These are phyloP conservation scores for Phaonia tiefii DNA, from an alignment of 2,888 invertebrate species.

Conservation along the genomic window DNA sequence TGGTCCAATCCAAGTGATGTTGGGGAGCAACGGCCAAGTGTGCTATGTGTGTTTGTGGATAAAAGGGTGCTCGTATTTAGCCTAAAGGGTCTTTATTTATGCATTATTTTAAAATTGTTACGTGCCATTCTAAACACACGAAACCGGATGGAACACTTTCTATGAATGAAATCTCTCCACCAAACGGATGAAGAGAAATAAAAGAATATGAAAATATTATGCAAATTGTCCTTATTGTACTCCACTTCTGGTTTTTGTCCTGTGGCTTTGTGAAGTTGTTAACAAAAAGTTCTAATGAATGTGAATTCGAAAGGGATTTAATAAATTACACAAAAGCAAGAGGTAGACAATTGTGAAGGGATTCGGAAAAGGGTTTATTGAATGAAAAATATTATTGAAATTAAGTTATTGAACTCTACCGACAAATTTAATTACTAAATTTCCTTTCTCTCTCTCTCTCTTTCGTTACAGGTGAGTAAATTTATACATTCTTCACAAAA, in stretches of 20 bases:
- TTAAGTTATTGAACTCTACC: conserved; percentile 49
- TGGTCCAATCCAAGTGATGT: not conserved
- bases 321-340: conserved; percentile 49
- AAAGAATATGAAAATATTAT: conserved; percentile 61
- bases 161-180: conserved; percentile 4
- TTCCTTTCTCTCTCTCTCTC: not conserved
- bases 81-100: conserved; percentile 62
- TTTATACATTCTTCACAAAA: not conserved
- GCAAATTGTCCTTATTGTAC: conserved; percentile 45
- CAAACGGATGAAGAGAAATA: not conserved
- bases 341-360: conserved; percentile 27
- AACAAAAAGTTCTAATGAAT: conserved; percentile 54
- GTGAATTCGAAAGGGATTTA: conserved; percentile 47
- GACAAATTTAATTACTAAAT: conserved; percentile 43
- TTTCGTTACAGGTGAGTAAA: conserved; percentile 5
- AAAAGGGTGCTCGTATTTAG: conserved; percentile 64
- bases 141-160: conserved; percentile 11
- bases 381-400: conserved; percentile 42
- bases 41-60: not conserved
- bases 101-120: conserved; percentile 62
- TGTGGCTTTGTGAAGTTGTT: conserved; percentile 36
- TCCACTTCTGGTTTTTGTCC: conserved; percentile 1
- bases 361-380: conserved; percentile 19
- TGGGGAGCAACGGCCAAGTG: no score
- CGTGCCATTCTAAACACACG: conserved; percentile 44